Percentiles rank a stretch among this genome's conserved stretches.
These are phyloP conservation scores for Whitmania pigra DNA, from an alignment of 1,140 invertebrate species.

Conservation along the genomic window DNA sequence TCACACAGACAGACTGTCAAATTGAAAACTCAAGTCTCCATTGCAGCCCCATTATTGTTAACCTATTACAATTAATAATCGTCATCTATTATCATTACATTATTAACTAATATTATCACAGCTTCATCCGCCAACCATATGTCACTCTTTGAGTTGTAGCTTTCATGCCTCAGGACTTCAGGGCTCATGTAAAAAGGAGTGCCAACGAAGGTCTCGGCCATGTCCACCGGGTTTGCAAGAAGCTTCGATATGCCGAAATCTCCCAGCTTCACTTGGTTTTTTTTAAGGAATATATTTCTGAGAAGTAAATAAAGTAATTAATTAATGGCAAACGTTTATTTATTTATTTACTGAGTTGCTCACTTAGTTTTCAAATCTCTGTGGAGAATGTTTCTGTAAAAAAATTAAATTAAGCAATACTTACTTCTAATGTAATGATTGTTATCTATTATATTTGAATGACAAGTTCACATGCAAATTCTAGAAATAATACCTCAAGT, in stretches of 20 bases:
- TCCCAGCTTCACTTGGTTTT: conserved; percentile 40
- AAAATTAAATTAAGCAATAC: not conserved
- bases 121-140: conserved; percentile 31
- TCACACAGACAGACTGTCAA: not conserved
- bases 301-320: conserved; percentile 12
- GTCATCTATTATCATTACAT: too few relatives aligned
- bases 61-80: not conserved
- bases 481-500: conserved; percentile 25
- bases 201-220: conserved; percentile 41
- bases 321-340: conserved; percentile 11
- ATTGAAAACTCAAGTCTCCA: conserved; percentile 21
- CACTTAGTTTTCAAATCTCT: conserved; percentile 43
- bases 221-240: conserved; percentile 38
- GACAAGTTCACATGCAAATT: too few relatives aligned
- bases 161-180: conserved; percentile 43
- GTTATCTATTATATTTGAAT: too few relatives aligned
- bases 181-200: conserved; percentile 43
- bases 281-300: conserved; percentile 42
- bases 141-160: conserved; percentile 42
- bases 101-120: not conserved
- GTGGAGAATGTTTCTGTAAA: conserved; percentile 37
- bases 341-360: too few relatives aligned
- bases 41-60: conserved; percentile 35
- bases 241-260: conserved; percentile 41
- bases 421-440: too few relatives aligned